These are phyloP conservation scores for Fragum whitleyi DNA, from an alignment of 2,888 invertebrate genomes.

Conservation along the genomic window DNA sequence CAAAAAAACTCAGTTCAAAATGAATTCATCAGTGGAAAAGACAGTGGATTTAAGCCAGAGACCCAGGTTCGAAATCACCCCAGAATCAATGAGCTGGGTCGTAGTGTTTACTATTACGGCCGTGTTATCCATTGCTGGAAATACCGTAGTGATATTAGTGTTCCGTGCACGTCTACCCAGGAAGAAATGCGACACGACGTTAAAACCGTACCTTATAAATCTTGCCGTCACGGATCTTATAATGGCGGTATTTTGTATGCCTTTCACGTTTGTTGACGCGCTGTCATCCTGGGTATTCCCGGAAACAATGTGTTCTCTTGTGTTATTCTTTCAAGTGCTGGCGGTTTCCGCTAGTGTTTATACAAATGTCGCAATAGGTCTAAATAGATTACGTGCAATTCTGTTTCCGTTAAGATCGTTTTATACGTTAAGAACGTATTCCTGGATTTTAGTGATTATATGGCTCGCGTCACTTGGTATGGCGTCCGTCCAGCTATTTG, in stretches of 20 bases:
- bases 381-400: constrained; percentile 85
- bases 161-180: constrained; percentile 68
- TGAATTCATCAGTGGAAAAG: not conserved
- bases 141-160: constrained; percentile 86
- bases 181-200: constrained; percentile 72
- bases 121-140: constrained; percentile 85
- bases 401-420: constrained; percentile 83
- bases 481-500: constrained; percentile 84
- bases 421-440: constrained; percentile 84
- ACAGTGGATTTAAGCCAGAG: not conserved
- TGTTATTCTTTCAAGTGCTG: constrained; percentile 86
- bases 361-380: constrained; percentile 86
- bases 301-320: constrained; percentile 86
- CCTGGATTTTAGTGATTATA: constrained; percentile 84
- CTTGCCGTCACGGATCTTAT: constrained; percentile 95
- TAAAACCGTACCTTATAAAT: constrained; percentile 90
- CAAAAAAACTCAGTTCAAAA: not conserved
- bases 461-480: constrained; percentile 85
- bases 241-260: constrained; percentile 96
- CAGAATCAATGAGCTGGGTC: constrained; percentile 25
- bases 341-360: constrained; percentile 86
- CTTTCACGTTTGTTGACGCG: constrained; percentile 90
- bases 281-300: constrained; percentile 86
- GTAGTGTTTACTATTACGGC: constrained; percentile 80
- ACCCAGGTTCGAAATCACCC: constrained; percentile 4